Evolutionary conservation across 2,888 invertebrate species (phyloP).

Genomic region (Agrochola lota): DNA sequence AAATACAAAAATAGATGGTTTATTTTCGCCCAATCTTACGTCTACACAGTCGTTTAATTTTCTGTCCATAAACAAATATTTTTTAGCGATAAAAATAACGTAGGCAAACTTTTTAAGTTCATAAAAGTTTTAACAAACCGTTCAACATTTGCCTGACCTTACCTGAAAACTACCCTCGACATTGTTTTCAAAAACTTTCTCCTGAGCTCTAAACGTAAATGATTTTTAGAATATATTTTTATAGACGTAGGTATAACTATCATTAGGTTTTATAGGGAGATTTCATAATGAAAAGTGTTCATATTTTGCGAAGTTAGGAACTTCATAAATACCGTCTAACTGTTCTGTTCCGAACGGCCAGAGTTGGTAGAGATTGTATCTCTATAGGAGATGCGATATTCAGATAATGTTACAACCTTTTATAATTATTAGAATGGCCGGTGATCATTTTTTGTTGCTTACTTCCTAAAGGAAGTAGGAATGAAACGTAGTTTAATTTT

Average conservation of each 20-base stretch:
- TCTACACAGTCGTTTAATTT: slow-evolving; percentile 24
- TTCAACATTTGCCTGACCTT: slow-evolving; percentile 36
- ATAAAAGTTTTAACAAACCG: slow-evolving; percentile 45
- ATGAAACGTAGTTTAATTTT: slow-evolving; percentile 29
- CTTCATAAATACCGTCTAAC: slow-evolving; percentile 63
- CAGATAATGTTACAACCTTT: slow-evolving; percentile 57
- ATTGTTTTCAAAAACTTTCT: slow-evolving; percentile 44
- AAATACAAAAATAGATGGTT: slow-evolving; percentile 16
- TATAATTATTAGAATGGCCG: slow-evolving; percentile 64
- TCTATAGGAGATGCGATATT: slow-evolving; percentile 63
- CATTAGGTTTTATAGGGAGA: slow-evolving; percentile 64
- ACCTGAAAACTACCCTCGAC: slow-evolving; percentile 43
- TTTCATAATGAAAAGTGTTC: slow-evolving; percentile 65
- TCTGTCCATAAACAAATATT: slow-evolving; percentile 7
- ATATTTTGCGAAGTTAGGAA: slow-evolving; percentile 65
- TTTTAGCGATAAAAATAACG: slow-evolving; percentile 34
- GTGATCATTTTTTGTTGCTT: slow-evolving; percentile 60
- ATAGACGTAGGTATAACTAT: slow-evolving; percentile 54
- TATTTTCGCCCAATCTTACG: slow-evolving; percentile 24
- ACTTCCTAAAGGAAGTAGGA: slow-evolving; percentile 32
- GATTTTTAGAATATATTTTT: slow-evolving; percentile 60
- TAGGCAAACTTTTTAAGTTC: slow-evolving; percentile 29
- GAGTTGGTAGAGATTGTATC: slow-evolving; percentile 63
- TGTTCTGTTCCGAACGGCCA: slow-evolving; percentile 29
- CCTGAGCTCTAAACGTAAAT: slow-evolving; percentile 24